Conservation (phyloP, 2,888 invertebrate species). For the Alentia gelatinosa region DNA sequence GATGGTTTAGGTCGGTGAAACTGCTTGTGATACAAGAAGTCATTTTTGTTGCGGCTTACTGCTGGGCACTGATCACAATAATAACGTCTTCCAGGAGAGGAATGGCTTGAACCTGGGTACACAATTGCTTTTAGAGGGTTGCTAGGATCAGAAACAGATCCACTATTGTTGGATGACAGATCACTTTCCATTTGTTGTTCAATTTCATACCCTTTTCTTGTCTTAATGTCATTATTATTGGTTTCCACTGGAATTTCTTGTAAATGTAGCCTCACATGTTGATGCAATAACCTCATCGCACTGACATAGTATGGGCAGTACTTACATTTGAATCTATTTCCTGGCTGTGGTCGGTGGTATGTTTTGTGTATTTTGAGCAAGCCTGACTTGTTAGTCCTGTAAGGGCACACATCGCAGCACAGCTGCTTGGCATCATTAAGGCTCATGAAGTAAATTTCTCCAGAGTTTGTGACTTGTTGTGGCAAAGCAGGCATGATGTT, state of each 20-base stretch:
- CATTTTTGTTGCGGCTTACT: constrained; percentile 91
- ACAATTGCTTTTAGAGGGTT: background rate
- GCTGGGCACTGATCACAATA: constrained; percentile 91
- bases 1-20: constrained; percentile 88
- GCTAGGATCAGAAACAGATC: background rate
- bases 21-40: constrained; percentile 92
- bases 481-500: constrained; percentile 42
- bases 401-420: constrained; percentile 88
- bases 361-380: constrained; percentile 83
- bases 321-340: constrained; percentile 89
- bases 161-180: background rate
- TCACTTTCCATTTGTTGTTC: background rate
- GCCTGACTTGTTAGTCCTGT: constrained; percentile 77
- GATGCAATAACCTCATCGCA: constrained; percentile 82
- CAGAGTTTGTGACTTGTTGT: constrained; percentile 32
- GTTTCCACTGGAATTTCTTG: constrained; percentile 50
- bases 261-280: constrained; percentile 85
- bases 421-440: constrained; percentile 66
- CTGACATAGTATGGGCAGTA: constrained; percentile 90
- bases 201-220: background rate
- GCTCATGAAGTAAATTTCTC: constrained; percentile 18
- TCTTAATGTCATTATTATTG: background rate
- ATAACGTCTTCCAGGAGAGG: constrained; percentile 80
- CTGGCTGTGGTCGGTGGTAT: constrained; percentile 86
- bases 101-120: background rate